phyloP scores from a whole-genome alignment of 2,113 vertebrate species.

The Phylloscopus whistleri region DNA sequence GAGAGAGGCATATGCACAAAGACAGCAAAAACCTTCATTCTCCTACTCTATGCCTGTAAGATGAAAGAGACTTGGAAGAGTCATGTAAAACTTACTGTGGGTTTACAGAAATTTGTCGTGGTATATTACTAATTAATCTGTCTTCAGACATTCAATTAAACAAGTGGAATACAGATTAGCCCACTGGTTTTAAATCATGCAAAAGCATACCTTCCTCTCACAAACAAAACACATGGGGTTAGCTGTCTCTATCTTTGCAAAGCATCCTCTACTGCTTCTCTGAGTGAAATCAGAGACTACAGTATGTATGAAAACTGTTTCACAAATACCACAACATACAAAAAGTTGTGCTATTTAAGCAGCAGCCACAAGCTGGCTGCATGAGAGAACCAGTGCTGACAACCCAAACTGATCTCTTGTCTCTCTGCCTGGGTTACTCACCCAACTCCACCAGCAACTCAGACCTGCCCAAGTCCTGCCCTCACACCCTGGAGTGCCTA shows the following conservation, averaged over 20 bases:
- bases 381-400: accelerated
- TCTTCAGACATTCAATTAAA: background rate
- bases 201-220: background rate
- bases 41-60: background rate
- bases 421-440: background rate
- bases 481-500: background rate
- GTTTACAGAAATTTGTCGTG: background rate
- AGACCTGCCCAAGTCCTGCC: background rate
- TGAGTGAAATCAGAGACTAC: background rate
- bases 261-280: background rate
- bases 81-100: background rate
- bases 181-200: background rate
- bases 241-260: background rate
- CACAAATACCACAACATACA: background rate
- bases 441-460: background rate
- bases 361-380: background rate
- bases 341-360: background rate
- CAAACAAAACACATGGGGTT: background rate
- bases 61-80: background rate
- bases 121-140: background rate
- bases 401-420: background rate
- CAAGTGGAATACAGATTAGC: background rate
- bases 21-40: background rate
- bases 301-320: background rate
- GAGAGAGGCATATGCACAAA: background rate